Evolutionary conservation across 2,888 invertebrate genomes (phyloP).

Genomic region (Catocala nupta): DNA sequence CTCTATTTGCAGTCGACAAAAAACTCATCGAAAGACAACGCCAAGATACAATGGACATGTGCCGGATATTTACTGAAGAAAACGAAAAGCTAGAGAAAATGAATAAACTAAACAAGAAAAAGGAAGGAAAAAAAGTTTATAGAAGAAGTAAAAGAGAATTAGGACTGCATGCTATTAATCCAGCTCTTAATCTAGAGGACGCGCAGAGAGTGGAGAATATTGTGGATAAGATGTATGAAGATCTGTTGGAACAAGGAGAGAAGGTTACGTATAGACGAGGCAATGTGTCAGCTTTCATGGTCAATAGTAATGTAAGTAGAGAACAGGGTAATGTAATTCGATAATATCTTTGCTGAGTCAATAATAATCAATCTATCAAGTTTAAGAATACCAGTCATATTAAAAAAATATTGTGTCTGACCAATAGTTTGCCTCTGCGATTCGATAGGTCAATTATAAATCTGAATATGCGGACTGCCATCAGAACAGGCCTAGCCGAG

Average conservation of each 20-base stretch:
- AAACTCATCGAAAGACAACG: slow-evolving; percentile 72
- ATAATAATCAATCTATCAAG: too few species aligned
- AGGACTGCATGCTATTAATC: slow-evolving; percentile 43
- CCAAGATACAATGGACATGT: slow-evolving; percentile 78
- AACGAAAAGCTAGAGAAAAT: slow-evolving; percentile 46
- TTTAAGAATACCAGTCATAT: too few species aligned
- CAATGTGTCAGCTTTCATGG: slow-evolving; percentile 21
- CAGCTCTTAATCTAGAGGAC: slow-evolving; percentile 56
- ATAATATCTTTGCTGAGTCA: too few species aligned
- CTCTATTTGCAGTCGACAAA: slow-evolving; percentile 62
- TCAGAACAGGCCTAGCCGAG: too few species aligned
- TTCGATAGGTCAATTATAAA: too few species aligned
- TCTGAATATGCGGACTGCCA: too few species aligned
- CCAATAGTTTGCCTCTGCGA: too few species aligned
- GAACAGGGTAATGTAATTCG: not conserved
- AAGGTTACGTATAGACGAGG: slow-evolving; percentile 62
- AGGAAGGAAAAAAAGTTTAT: slow-evolving; percentile 9
- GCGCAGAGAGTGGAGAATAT: slow-evolving; percentile 67
- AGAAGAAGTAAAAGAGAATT: slow-evolving; percentile 53
- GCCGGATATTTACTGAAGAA: slow-evolving; percentile 71
- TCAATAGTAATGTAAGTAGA: slow-evolving; percentile 38
- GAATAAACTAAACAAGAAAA: slow-evolving; percentile 8
- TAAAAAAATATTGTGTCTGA: too few species aligned
- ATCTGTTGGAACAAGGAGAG: slow-evolving; percentile 62
- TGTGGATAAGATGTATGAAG: slow-evolving; percentile 76